Conservation (phyloP, 1,140 invertebrate genomes). For the Drosophila rhopaloa region DNA sequence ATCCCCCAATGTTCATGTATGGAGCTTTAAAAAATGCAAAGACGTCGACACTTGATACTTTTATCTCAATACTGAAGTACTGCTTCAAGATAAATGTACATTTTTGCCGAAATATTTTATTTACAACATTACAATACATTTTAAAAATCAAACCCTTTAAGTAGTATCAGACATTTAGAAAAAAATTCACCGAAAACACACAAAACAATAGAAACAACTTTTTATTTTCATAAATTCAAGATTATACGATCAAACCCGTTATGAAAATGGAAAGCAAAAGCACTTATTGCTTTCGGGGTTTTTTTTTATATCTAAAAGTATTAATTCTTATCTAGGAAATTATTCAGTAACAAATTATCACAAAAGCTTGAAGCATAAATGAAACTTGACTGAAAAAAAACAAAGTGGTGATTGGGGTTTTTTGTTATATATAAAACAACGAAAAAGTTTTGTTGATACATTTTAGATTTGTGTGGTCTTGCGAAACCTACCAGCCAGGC, state of each 20-base stretch:
- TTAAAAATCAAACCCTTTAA: too few relatives aligned
- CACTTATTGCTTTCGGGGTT: background rate
- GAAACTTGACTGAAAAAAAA: background rate
- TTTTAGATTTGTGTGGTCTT: background rate
- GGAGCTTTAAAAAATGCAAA: too few relatives aligned
- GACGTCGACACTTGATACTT: too few relatives aligned
- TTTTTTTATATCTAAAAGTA: background rate
- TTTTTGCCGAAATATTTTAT: too few relatives aligned
- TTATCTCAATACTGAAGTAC: too few relatives aligned
- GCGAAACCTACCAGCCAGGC: too few relatives aligned
- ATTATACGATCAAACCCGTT: background rate
- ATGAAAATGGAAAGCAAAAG: background rate
- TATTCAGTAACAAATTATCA: too few relatives aligned
- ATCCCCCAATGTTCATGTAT: too few relatives aligned
- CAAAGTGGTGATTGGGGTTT: background rate
- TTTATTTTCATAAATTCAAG: background rate
- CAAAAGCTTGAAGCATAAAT: background rate
- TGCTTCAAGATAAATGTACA: too few relatives aligned
- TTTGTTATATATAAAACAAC: background rate
- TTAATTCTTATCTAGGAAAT: too few relatives aligned
- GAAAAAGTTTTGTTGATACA: background rate
- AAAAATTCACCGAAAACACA: background rate
- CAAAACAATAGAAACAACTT: background rate
- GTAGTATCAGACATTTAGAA: too few relatives aligned
- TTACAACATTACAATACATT: too few relatives aligned